These are phyloP conservation scores for Notospermus geniculatus DNA, from an alignment of 1,140 invertebrate genomes.

Conservation along the genomic window DNA sequence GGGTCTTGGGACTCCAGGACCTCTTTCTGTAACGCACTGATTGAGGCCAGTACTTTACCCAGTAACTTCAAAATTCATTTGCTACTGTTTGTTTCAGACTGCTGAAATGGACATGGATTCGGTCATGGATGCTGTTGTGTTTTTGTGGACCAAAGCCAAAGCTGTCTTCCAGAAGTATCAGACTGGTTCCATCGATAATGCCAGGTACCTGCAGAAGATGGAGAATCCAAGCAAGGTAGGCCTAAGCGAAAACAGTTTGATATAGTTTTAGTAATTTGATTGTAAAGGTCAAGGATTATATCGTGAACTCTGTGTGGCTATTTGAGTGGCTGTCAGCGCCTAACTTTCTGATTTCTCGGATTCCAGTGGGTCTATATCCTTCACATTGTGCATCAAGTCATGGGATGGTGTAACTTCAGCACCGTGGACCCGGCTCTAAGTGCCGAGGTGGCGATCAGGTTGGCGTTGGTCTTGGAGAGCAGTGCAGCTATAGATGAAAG, in stretches of 20 bases:
- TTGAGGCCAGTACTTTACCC: neutral
- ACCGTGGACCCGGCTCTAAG: slow-evolving; percentile 49
- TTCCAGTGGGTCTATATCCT: slow-evolving; percentile 54
- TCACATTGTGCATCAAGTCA: slow-evolving; percentile 47
- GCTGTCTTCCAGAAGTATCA: slow-evolving; percentile 52
- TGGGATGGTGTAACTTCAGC: slow-evolving; percentile 51
- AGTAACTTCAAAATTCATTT: neutral
- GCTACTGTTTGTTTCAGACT: slow-evolving; percentile 27
- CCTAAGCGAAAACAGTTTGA: neutral
- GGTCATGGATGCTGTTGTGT: slow-evolving; percentile 50
- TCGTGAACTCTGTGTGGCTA: neutral
- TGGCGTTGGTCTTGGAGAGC: slow-evolving; percentile 53
- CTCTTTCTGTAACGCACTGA: too few relatives aligned
- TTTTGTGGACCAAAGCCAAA: slow-evolving; percentile 55
- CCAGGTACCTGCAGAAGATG: slow-evolving; percentile 50
- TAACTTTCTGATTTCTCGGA: neutral
- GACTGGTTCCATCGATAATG: slow-evolving; percentile 51
- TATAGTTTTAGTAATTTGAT: neutral
- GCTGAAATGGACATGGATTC: slow-evolving; percentile 48
- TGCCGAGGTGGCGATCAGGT: slow-evolving; percentile 50
- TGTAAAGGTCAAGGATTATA: neutral
- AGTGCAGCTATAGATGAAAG: slow-evolving; percentile 26
- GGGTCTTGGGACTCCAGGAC: too few relatives aligned
- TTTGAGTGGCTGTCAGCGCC: neutral
- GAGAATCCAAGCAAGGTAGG: slow-evolving; percentile 52